Conservation (phyloP, 1,140 invertebrate species). For the Drosophila paulistorum region DNA sequence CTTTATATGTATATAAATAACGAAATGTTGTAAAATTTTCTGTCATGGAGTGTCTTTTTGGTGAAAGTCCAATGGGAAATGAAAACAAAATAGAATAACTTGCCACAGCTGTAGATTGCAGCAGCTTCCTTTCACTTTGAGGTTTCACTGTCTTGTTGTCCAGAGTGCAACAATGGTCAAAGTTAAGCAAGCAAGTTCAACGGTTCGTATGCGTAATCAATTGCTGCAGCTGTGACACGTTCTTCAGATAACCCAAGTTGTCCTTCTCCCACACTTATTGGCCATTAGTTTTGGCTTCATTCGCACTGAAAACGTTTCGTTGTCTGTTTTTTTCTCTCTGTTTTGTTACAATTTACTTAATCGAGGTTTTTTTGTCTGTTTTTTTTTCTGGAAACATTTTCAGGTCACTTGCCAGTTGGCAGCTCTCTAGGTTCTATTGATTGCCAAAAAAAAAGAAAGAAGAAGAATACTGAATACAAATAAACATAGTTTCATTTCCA, state of each 20-base stretch:
- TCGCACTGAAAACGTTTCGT: conserved; percentile 30
- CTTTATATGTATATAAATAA: too few relatives aligned
- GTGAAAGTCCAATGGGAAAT: too few relatives aligned
- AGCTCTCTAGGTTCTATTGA: conserved; percentile 55
- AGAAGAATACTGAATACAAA: conserved; percentile 26
- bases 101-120: not conserved
- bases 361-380: conserved; percentile 49
- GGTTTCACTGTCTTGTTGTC: conserved; percentile 19
- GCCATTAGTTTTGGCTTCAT: conserved; percentile 54
- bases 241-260: conserved; percentile 22
- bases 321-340: conserved; percentile 37
- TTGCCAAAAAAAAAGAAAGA: conserved; percentile 41
- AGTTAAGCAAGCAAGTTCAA: conserved; percentile 45
- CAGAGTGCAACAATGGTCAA: conserved; percentile 43
- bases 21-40: too few relatives aligned
- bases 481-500: conserved; percentile 35
- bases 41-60: too few relatives aligned
- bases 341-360: conserved; percentile 70
- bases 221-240: conserved; percentile 66
- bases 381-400: conserved; percentile 64
- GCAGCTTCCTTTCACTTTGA: not conserved
- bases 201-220: conserved; percentile 78
- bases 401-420: conserved; percentile 74
- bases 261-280: conserved; percentile 30
- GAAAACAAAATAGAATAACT: too few relatives aligned